Conservation (phyloP, 64 coral and sea anemone species). For the Cladopsammia gracilis region DNA sequence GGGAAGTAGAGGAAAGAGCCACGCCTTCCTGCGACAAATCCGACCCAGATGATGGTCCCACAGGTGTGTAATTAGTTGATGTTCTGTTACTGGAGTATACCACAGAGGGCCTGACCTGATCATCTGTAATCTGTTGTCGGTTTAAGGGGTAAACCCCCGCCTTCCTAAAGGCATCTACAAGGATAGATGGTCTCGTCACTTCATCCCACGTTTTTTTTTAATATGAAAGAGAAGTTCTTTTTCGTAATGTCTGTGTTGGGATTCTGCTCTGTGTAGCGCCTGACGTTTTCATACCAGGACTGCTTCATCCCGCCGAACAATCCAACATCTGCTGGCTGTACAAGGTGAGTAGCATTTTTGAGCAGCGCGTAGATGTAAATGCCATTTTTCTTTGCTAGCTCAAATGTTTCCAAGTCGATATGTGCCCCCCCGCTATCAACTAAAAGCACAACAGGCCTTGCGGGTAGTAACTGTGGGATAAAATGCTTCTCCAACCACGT, state of each 20-base stretch:
- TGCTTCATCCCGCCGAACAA: constrained; percentile 23
- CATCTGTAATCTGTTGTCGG: not conserved
- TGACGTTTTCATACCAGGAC: constrained; percentile 9
- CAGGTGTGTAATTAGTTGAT: too few relatives aligned
- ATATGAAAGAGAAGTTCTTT: constrained; percentile 37
- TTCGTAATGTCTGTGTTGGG: constrained; percentile 27
- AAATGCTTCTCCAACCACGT: constrained; percentile 65
- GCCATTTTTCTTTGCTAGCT: constrained; percentile 37
- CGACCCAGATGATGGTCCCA: too few relatives aligned
- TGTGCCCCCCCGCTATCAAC: not conserved
- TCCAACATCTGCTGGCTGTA: constrained; percentile 39
- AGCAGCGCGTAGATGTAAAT: constrained; percentile 25
- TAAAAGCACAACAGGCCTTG: constrained; percentile 17
- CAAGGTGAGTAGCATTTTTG: constrained; percentile 20
- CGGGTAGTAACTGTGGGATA: constrained; percentile 41
- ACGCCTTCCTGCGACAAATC: too few relatives aligned
- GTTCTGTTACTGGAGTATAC: too few relatives aligned
- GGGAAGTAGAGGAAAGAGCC: too few relatives aligned
- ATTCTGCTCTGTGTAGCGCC: not conserved
- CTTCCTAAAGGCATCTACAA: constrained; percentile 32
- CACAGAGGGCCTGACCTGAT: constrained; percentile 2
- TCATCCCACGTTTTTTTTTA: constrained; percentile 28
- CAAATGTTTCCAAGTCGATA: constrained; percentile 24
- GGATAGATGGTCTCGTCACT: not conserved
- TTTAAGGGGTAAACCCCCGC: constrained; percentile 16